A percentile compares a stretch with the other conserved stretches of the same genome.
Conservation (phyloP, 2,113 vertebrate species). For the Chaetodon auriga region DNA sequence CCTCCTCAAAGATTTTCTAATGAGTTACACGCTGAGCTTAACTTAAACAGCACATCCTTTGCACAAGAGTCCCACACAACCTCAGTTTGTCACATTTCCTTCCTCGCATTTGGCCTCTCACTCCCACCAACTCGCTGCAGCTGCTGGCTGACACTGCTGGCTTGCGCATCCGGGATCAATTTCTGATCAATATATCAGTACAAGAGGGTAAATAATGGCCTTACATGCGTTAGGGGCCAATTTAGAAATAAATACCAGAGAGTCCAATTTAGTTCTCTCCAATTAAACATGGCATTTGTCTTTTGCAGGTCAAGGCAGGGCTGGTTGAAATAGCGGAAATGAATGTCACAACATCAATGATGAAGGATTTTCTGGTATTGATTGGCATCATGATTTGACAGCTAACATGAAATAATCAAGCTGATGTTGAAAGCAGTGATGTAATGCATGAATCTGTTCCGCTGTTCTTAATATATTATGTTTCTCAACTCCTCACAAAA, state of each 20-base stretch:
- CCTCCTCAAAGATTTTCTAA: conserved; percentile 57
- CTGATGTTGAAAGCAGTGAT: background rate
- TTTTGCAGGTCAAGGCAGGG: background rate
- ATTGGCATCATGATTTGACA: background rate
- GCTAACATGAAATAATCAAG: background rate
- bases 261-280: background rate
- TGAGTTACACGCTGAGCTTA: conserved; percentile 44
- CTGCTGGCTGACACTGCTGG: background rate
- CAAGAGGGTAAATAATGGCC: background rate
- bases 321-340: background rate
- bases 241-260: background rate
- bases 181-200: background rate
- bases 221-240: background rate
- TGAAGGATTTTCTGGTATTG: background rate
- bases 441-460: background rate
- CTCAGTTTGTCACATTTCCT: conserved; percentile 19
- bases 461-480: background rate
- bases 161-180: background rate
- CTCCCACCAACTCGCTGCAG: conserved; percentile 2
- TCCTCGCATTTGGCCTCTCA: background rate
- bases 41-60: conserved; percentile 41
- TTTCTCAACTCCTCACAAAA: background rate
- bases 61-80: conserved; percentile 6
- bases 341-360: background rate
- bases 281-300: background rate